phyloP scores from a whole-genome alignment of 1,140 invertebrate genomes.

The Tetramorium simillimum region DNA sequence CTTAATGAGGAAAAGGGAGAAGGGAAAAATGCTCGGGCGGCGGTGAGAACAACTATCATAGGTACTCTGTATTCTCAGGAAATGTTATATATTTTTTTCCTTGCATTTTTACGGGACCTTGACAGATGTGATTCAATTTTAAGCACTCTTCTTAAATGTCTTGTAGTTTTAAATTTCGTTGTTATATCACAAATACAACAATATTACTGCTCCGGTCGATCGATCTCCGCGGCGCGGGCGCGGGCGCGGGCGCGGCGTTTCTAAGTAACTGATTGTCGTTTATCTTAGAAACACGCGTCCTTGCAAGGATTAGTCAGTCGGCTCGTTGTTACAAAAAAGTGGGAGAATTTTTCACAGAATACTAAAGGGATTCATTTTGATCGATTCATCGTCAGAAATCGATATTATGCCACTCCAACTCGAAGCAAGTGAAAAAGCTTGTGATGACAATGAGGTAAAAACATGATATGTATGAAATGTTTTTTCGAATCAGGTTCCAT shows the following conservation, averaged over 20 bases:
- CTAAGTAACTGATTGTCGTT: slow-evolving; percentile 38
- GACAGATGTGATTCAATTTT: not conserved
- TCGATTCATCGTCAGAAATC: not conserved
- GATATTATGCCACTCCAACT: slow-evolving; percentile 22
- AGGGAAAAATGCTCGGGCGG: too few species aligned
- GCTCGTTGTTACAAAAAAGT: not conserved
- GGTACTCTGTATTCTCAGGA: not conserved
- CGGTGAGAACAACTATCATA: not conserved
- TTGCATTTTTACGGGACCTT: not conserved
- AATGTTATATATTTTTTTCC: not conserved
- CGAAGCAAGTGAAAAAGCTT: slow-evolving; percentile 29
- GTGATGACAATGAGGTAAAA: slow-evolving; percentile 57
- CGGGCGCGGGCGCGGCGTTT: too few species aligned
- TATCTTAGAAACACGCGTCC: slow-evolving; percentile 7
- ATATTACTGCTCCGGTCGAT: not conserved
- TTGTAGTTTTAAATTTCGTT: not conserved
- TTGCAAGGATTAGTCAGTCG: not conserved
- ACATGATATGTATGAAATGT: not conserved
- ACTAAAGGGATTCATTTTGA: not conserved
- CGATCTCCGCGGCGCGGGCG: too few species aligned
- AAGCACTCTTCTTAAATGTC: not conserved
- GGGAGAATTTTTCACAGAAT: not conserved
- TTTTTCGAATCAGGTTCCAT: not conserved
- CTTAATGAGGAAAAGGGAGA: not conserved
- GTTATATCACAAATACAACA: not conserved